Evolutionary conservation across 1,140 invertebrate species (phyloP).

Genomic region (Polyergus mexicanus): DNA sequence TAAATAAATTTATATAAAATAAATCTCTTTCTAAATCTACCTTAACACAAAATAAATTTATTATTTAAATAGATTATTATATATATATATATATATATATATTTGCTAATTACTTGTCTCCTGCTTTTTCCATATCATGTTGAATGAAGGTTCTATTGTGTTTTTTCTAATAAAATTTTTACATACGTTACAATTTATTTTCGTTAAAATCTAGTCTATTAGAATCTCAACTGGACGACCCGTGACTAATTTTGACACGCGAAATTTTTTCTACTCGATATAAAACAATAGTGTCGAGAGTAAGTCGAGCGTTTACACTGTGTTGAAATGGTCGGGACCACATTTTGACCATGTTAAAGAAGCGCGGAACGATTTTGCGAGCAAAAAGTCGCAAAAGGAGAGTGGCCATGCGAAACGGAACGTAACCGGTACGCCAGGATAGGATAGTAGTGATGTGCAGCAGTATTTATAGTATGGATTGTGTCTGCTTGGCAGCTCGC

Average conservation of each 20-base stretch:
- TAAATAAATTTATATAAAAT: conserved; percentile 19
- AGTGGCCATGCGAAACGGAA: conserved; percentile 70
- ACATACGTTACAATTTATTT: not conserved
- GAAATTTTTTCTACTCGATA: not conserved
- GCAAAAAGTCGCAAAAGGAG: conserved; percentile 55
- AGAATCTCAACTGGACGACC: not conserved
- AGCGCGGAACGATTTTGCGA: conserved; percentile 54
- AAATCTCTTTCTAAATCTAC: not conserved
- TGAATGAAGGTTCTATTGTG: not conserved
- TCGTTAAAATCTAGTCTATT: not conserved
- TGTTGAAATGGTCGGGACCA: conserved; percentile 23
- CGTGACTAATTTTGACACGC: not conserved
- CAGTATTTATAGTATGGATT: conserved; percentile 84
- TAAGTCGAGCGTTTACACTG: conserved; percentile 15
- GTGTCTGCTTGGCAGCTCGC: conserved; percentile 82
- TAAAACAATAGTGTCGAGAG: not conserved
- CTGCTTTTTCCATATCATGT: not conserved
- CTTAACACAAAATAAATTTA: not conserved
- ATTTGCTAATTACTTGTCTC: not conserved
- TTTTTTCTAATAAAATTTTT: not conserved
- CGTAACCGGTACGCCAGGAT: conserved; percentile 70
- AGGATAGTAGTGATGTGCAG: conserved; percentile 70
- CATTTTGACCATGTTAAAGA: conserved; percentile 50
- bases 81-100: no score
- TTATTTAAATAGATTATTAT: not conserved